Percentiles rank a stretch among this genome's conserved stretches.
Conservation (phyloP, 2,113 vertebrate genomes). For the Ovis aries region DNA sequence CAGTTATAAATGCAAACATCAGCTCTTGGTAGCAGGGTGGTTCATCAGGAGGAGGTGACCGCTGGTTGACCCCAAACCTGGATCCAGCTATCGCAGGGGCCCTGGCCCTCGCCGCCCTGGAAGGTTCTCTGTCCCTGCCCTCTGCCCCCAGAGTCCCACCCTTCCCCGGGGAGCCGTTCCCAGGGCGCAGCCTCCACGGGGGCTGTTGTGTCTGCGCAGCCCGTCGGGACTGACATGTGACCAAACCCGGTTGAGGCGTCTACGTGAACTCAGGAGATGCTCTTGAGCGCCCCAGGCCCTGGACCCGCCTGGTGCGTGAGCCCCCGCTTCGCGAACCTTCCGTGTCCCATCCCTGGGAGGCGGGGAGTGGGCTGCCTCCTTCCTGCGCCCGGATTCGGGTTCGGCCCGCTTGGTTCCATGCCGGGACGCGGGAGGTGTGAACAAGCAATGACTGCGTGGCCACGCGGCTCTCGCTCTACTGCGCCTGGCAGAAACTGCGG, state of each 20-base stretch:
- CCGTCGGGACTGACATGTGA: background rate
- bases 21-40: background rate
- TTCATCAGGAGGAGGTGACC: background rate
- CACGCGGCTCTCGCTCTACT: background rate
- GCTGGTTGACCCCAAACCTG: background rate
- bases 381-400: background rate
- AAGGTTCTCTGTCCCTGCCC: background rate
- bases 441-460: background rate
- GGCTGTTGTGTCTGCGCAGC: background rate
- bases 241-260: background rate
- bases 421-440: background rate
- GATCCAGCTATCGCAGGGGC: background rate
- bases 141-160: accelerated
- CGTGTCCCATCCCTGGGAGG: background rate
- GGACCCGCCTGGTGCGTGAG: background rate
- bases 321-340: background rate
- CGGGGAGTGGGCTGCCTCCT: background rate
- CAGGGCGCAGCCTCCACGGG: too few species aligned
- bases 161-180: background rate
- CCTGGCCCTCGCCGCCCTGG: background rate
- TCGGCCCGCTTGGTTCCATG: background rate
- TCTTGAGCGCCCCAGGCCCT: too few species aligned
- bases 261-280: background rate
- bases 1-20: background rate
- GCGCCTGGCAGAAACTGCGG: background rate